Base-by-base conservation (phyloP, 2,888 invertebrate genomes). In the Drosophila neotestacea region DNA sequence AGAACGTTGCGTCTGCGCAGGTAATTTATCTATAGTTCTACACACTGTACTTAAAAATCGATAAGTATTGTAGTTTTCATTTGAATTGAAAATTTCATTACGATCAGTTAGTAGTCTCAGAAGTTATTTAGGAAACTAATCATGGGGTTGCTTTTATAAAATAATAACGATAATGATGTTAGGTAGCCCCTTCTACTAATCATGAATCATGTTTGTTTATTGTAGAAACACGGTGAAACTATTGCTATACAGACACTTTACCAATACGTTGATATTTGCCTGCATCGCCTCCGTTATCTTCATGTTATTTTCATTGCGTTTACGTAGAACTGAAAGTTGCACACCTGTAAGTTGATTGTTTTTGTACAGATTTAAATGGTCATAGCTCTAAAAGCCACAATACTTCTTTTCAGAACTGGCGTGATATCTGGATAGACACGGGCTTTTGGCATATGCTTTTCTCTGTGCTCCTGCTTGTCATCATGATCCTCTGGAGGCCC, bases 391-490 rank as follows among this genome's bases (percentile, higher is more conserved):
- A 6, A 16, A 16, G 16, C 16, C 1, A 16, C 16, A 16, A 16
- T 16, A 32, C 28, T 34, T 46, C 4, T 42, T 27, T 39, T 66
- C 85, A 96, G 95, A 96, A 96, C 75, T 98, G 98, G 98, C 96
- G 96, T 89, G 96, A 97, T 89, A 94, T 97, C 77, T 99, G 98
- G 98, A 93, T 98, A 87, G 98, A 98, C 91, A 97, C 97, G 77
- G 98, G 97, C 4, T 98, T 97, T 92, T 98, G 98, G 98, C 98
- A 98, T 93, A 94, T 98, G 38, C 93, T 98, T 64, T 98, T 99
- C 93, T 97, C 97, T 13, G 94, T 96, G 77, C 95, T 99, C 62
- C 94, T 99, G 28, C 93, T 97, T 39, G 97, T 97, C 36, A 98
- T 99, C 81, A 98, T 98, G 97, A 95, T 98, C 73, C 94, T 98